These are phyloP conservation scores for Rachycentron canadum DNA, from an alignment of 2,797 vertebrate genomes.

Conservation along the genomic window DNA sequence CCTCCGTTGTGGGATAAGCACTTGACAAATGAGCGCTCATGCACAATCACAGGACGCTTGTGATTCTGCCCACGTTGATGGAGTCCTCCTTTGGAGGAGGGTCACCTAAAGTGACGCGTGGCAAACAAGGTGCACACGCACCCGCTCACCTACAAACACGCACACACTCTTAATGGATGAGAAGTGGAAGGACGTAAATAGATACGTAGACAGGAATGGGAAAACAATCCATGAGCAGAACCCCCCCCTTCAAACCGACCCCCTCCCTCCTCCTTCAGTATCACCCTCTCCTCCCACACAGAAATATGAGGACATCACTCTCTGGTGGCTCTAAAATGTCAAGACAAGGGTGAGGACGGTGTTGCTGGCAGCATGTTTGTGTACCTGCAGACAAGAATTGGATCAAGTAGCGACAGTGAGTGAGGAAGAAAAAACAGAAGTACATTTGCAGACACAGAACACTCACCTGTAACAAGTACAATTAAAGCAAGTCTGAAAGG, in stretches of 20 bases:
- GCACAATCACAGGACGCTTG: conserved; percentile 73
- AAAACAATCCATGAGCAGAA: conserved; percentile 60
- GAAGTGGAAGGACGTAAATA: conserved; percentile 70
- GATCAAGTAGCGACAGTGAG: conserved; percentile 53
- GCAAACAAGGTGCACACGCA: conserved; percentile 31
- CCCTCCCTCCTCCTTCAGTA: conserved; percentile 5
- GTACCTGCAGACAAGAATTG: conserved; percentile 62
- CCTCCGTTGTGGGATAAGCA: conserved; percentile 75
- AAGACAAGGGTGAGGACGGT: conserved; percentile 63
- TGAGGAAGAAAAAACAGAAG: conserved; percentile 3
- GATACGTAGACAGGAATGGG: conserved; percentile 57
- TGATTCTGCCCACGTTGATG: conserved; percentile 74
- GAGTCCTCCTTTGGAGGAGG: conserved; percentile 72
- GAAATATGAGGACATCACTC: conserved; percentile 77
- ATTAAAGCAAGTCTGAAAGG: conserved; percentile 60
- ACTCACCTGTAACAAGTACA: conserved; percentile 45
- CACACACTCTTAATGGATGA: conserved; percentile 68
- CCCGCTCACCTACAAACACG: conserved; percentile 58
- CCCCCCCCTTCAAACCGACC: neutral
- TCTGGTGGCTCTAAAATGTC: conserved; percentile 75
- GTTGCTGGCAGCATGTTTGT: conserved; percentile 56
- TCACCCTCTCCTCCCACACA: conserved; percentile 45
- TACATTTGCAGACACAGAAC: conserved; percentile 43
- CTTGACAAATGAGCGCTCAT: conserved; percentile 79
- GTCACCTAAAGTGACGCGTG: conserved; percentile 51